Evolutionary conservation across 2,113 vertebrate genomes (phyloP).

Genomic region (Trematomus loennbergii): DNA sequence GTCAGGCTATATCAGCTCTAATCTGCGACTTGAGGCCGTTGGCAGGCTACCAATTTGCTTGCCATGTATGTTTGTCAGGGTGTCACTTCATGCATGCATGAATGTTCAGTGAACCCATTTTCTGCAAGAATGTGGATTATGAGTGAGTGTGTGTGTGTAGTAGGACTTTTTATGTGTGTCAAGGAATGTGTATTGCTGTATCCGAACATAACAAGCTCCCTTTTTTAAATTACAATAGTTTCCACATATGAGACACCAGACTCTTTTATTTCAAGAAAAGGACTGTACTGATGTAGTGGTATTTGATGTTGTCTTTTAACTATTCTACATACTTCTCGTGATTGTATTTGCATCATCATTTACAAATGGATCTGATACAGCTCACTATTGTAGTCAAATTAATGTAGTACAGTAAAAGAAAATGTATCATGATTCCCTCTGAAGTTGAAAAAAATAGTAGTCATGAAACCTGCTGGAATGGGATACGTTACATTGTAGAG

Average conservation of each 20-base stretch:
- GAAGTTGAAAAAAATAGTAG: background rate
- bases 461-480: too few relatives aligned
- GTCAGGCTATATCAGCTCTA: conserved; percentile 45
- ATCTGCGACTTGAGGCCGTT: conserved; percentile 58
- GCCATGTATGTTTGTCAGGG: conserved; percentile 66
- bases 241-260: conserved; percentile 10
- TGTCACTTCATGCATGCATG: conserved; percentile 63
- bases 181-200: background rate
- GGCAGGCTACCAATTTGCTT: conserved; percentile 75
- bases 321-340: background rate
- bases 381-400: background rate
- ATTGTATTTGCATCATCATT: background rate
- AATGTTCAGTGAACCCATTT: conserved; percentile 72
- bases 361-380: background rate
- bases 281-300: background rate
- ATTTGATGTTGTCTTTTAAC: background rate
- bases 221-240: conserved; percentile 4
- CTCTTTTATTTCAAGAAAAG: too few relatives aligned
- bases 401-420: background rate
- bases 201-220: background rate
- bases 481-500: too few relatives aligned
- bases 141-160: conserved; percentile 5
- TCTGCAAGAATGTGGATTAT: conserved; percentile 45
- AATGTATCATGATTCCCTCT: background rate
- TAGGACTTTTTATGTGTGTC: background rate